phyloP scores from a whole-genome alignment of 2,888 invertebrate species.

The Oligia strigilis region DNA sequence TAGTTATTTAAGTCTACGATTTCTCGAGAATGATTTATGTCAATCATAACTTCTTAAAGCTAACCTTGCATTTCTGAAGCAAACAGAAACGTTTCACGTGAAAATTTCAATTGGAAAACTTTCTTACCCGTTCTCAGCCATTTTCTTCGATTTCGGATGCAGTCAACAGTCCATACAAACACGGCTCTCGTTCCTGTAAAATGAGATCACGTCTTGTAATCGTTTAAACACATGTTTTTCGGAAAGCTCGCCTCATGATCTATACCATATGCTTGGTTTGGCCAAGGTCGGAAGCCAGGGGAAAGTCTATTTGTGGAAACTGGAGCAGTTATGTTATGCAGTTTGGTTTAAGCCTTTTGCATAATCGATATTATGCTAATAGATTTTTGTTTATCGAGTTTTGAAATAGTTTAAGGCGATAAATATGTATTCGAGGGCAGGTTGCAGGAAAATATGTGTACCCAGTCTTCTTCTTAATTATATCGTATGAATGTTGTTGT shows the following conservation, averaged over 20 bases:
- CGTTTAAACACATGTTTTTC: conserved; percentile 73
- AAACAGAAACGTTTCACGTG: not conserved
- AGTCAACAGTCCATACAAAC: conserved; percentile 71
- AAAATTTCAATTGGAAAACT: conserved; percentile 13
- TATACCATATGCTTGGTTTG: conserved; percentile 65
- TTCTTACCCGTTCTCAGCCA: conserved; percentile 86
- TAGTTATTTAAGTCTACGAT: conserved; percentile 33
- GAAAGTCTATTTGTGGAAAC: conserved; percentile 69
- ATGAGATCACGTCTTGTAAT: conserved; percentile 78
- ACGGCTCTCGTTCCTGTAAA: conserved; percentile 70
- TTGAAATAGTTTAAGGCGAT: not conserved
- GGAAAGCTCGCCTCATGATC: conserved; percentile 67
- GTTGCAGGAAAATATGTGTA: not conserved
- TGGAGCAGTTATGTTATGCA: conserved; percentile 54
- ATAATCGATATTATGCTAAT: conserved; percentile 8
- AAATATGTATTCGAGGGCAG: not conserved
- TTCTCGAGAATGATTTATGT: conserved; percentile 35
- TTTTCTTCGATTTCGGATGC: conserved; percentile 67
- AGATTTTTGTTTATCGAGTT: not conserved
- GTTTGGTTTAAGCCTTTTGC: conserved; percentile 34
- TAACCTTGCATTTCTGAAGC: conserved; percentile 8
- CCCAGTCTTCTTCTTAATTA: not conserved
- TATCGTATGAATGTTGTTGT: not conserved
- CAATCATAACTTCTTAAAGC: conserved; percentile 25
- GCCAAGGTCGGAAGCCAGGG: conserved; percentile 69